Percentiles rank a stretch among this genome's conserved stretches.
Conservation (phyloP, 2,113 vertebrate genomes). For the Oncorhynchus nerka region DNA sequence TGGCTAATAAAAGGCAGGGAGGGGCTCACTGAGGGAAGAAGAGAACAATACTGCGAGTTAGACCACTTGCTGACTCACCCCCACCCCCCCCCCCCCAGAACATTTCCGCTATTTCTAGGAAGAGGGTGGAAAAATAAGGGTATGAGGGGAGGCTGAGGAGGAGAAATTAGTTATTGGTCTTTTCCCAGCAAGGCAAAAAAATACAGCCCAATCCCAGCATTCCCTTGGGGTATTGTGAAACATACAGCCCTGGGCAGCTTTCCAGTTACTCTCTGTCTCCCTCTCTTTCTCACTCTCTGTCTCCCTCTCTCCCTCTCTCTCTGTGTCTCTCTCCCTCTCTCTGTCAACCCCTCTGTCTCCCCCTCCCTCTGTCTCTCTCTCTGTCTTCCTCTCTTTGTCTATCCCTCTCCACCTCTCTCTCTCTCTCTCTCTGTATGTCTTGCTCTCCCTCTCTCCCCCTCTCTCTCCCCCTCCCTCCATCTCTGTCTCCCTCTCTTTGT, state of each 20-base stretch:
- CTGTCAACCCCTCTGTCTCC: no score
- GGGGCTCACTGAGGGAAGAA: no score
- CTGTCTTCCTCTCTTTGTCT: no score
- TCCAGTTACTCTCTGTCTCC: conserved; percentile 72
- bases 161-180: conserved; percentile 81
- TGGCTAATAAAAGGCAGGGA: no score
- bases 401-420: no score
- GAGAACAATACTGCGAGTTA: no score
- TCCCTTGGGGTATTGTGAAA: conserved; percentile 86
- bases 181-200: conserved; percentile 79
- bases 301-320: no score
- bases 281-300: not conserved
- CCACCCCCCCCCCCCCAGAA: not conserved
- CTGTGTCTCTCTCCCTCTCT: conserved; percentile 1
- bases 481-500: conserved; percentile 8
- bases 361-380: conserved; percentile 42
- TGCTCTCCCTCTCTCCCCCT: not conserved
- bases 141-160: conserved; percentile 10
- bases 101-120: conserved; percentile 68
- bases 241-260: conserved; percentile 87
- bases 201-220: conserved; percentile 77
- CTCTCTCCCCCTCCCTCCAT: conserved; percentile 6
- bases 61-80: not conserved
- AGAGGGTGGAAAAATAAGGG: conserved; percentile 35
- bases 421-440: not conserved